phyloP scores from a whole-genome alignment of 92 coral and sea anemone genomes.

The Actinernus sp. region DNA sequence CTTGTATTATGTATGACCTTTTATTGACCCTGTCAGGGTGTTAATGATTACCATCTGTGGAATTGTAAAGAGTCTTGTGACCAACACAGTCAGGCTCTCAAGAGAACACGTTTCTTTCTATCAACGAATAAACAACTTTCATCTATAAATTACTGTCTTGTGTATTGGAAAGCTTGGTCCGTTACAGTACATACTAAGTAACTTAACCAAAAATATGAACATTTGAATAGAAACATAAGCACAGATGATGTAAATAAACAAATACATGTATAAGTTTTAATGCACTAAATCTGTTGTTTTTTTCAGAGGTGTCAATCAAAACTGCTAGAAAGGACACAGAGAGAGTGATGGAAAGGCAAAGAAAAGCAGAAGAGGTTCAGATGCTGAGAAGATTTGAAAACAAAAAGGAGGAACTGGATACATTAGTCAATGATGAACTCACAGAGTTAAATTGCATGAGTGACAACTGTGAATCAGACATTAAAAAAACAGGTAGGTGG shows the following conservation, averaged over 20 bases:
- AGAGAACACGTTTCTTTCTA: no score
- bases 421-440: slow-evolving; percentile 65
- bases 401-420: slow-evolving; percentile 62
- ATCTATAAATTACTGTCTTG: no score
- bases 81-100: no score
- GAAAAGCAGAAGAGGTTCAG: slow-evolving; percentile 67
- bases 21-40: no score
- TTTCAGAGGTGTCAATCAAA: slow-evolving; percentile 57
- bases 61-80: no score
- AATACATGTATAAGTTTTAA: neutral
- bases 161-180: no score
- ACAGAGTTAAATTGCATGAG: slow-evolving; percentile 58
- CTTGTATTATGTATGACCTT: no score
- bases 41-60: no score
- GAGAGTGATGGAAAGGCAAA: slow-evolving; percentile 70
- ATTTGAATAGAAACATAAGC: no score
- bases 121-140: no score
- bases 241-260: neutral
- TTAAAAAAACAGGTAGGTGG: slow-evolving; percentile 57
- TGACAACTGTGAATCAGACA: slow-evolving; percentile 80
- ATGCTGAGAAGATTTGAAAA: slow-evolving; percentile 52
- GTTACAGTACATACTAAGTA: no score
- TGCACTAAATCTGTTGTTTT: neutral
- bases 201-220: no score
- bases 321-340: slow-evolving; percentile 67